Conservation (phyloP, 2,113 vertebrate species). For the Candoia aspera region DNA sequence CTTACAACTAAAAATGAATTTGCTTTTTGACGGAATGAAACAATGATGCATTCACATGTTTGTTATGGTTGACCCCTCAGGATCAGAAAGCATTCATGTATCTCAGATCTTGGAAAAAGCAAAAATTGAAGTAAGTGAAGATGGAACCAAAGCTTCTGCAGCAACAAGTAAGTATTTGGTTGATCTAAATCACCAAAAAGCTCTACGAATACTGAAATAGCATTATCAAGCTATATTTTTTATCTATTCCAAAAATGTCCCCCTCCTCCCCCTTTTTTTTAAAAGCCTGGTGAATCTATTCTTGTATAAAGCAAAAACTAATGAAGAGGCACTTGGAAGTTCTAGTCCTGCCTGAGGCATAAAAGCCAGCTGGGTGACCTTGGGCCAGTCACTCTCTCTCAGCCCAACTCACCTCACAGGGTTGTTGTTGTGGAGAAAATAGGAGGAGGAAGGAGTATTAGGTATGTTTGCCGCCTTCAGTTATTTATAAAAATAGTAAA, state of each 20-base stretch:
- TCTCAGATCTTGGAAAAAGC: constrained; percentile 91
- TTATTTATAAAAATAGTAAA: no score
- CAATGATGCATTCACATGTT: not conserved
- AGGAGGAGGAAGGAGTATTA: no score
- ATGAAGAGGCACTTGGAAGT: not conserved
- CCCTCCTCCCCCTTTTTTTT: not conserved
- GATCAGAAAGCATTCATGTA: constrained; percentile 81
- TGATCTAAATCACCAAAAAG: not conserved
- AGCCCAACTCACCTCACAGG: no score
- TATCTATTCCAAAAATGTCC: not conserved
- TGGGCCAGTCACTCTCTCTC: no score
- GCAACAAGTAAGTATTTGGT: constrained; percentile 82
- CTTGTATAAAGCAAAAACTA: not conserved
- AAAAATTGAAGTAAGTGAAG: constrained; percentile 94
- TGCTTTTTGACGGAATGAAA: not conserved
- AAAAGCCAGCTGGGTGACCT: no score
- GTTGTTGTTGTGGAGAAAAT: no score
- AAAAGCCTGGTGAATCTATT: not conserved
- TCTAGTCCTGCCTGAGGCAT: no score
- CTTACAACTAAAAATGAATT: not conserved
- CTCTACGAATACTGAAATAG: not conserved
- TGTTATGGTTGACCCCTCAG: constrained; percentile 67
- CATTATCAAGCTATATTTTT: not conserved
- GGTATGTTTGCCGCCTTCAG: no score
- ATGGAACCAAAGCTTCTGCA: constrained; percentile 93